Percentiles rank a stretch among this genome's conserved stretches.
Evolutionary conservation across 2,113 vertebrate genomes (phyloP).

Genomic region (Cynocephalus volans): DNA sequence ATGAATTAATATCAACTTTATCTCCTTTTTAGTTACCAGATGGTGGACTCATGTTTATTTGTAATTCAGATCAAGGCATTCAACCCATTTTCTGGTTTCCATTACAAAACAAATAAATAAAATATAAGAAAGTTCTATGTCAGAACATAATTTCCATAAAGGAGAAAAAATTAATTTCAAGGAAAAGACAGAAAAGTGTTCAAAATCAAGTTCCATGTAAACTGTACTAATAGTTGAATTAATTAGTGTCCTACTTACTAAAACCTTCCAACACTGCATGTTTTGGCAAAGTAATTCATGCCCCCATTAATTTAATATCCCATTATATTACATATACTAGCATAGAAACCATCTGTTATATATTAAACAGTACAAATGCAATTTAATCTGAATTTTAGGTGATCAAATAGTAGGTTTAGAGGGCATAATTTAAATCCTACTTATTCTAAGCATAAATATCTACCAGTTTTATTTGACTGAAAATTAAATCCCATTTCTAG

Average conservation of each 20-base stretch:
- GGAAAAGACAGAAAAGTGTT: neutral
- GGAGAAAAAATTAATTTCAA: neutral
- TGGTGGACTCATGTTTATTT: neutral
- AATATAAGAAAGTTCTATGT: neutral
- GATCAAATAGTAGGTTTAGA: neutral
- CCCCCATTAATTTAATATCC: neutral
- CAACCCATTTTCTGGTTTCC: conserved; percentile 36
- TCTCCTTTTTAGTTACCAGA: neutral
- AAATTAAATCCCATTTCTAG: conserved; percentile 10
- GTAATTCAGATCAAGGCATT: neutral
- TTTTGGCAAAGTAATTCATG: neutral
- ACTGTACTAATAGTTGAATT: neutral
- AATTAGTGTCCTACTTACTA: neutral
- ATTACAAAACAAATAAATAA: neutral
- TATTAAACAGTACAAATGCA: neutral
- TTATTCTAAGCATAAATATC: conserved; percentile 7
- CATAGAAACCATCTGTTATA: neutral
- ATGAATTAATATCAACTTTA: neutral
- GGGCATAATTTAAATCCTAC: neutral
- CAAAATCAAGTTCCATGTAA: neutral
- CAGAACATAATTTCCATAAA: neutral
- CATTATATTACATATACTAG: neutral
- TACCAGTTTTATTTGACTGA: neutral
- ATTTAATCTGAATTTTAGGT: neutral
- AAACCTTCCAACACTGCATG: neutral